phyloP scores from a whole-genome alignment of 2,113 vertebrate genomes.

The Neomonachus schauinslandi region DNA sequence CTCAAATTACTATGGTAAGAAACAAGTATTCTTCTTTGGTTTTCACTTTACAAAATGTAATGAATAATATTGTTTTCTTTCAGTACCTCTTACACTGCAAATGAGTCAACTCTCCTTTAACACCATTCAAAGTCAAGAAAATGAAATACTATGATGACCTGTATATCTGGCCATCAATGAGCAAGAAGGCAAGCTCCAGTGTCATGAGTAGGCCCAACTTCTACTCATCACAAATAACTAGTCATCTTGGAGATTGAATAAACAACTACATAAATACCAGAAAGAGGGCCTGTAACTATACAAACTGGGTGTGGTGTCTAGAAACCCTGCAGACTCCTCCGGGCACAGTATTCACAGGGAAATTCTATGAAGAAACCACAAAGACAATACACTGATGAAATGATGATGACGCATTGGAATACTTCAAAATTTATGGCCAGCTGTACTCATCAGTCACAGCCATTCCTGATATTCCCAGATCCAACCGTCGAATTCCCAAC shows the following conservation, averaged over 20 bases:
- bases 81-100: conserved; percentile 48
- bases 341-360: background rate
- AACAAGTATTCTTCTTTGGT: conserved; percentile 57
- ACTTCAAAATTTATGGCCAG: conserved; percentile 3
- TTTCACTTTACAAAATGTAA: conserved; percentile 67
- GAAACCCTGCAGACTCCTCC: conserved; percentile 34
- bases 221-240: conserved; percentile 60
- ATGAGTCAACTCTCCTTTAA: conserved; percentile 28
- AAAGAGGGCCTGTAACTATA: conserved; percentile 49
- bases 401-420: background rate
- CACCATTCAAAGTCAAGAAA: conserved; percentile 57
- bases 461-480: conserved; percentile 19
- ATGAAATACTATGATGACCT: conserved; percentile 43
- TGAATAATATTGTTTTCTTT: conserved; percentile 59
- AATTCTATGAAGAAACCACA: conserved; percentile 37
- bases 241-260: conserved; percentile 52
- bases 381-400: conserved; percentile 41
- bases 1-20: conserved; percentile 58
- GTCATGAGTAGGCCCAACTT: conserved; percentile 11
- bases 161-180: background rate
- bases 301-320: conserved; percentile 30
- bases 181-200: conserved; percentile 30
- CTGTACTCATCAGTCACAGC: background rate
- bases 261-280: conserved; percentile 51
- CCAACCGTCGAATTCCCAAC: conserved; percentile 12